A percentile compares a stretch with the other conserved stretches of the same genome.
phyloP scores from a whole-genome alignment of 2,888 invertebrate genomes.

The Cheilosia urbana region DNA sequence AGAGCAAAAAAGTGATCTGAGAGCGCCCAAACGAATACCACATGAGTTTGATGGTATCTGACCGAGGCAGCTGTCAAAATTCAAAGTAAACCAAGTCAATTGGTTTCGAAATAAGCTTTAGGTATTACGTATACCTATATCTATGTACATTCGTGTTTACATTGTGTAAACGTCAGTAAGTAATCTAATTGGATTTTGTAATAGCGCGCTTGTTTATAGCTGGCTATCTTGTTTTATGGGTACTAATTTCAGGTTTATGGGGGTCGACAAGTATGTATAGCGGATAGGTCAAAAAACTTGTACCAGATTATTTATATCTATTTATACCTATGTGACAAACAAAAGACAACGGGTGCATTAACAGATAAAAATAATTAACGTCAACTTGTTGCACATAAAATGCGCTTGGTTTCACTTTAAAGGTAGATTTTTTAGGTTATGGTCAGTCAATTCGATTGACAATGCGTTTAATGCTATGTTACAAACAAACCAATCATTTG shows the following conservation, averaged over 20 bases:
- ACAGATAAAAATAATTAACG: background rate
- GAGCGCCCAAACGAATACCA: too few relatives aligned
- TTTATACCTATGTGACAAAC: background rate
- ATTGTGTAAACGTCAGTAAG: background rate
- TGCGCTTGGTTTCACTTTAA: too few relatives aligned
- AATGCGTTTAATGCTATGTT: too few relatives aligned
- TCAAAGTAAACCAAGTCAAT: background rate
- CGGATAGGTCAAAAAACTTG: constrained; percentile 4
- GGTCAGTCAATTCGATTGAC: too few relatives aligned
- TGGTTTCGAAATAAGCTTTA: constrained; percentile 1
- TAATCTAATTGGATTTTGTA: constrained; percentile 7
- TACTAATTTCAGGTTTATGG: constrained; percentile 1
- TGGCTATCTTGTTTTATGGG: background rate
- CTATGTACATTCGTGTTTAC: background rate
- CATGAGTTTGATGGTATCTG: background rate
- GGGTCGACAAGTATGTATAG: constrained; percentile 5
- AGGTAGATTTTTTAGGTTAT: too few relatives aligned
- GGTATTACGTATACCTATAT: background rate
- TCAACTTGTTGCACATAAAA: background rate
- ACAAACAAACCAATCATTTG: too few relatives aligned
- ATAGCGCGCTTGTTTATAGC: background rate
- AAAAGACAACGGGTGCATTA: background rate
- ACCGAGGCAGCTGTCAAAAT: constrained; percentile 15
- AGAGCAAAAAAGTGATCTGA: too few relatives aligned
- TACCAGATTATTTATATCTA: background rate